Evolutionary conservation across 2,797 vertebrate species (phyloP), one percentile per base, ranked within the genome.

Genomic region (Enteromius anoplus): DNA sequence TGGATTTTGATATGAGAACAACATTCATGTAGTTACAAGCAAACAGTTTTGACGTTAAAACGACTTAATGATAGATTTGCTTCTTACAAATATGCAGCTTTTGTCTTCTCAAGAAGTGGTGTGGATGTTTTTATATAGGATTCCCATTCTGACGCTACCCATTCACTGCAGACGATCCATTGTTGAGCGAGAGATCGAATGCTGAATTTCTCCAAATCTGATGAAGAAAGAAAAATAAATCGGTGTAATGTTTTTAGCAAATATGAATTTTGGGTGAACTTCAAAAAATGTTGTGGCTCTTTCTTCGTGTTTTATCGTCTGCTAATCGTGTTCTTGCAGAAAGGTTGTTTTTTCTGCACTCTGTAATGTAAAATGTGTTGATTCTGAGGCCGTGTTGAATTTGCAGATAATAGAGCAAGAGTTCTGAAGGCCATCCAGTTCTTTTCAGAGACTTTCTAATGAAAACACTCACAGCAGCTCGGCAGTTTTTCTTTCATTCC

Each of bases 371-470:
- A 78, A 78, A 78, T 10, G 21, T 45, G 55, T 78, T 26, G 75
- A 47, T 42, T 45, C 45, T 45, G 37, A 37, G 72, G 32, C 72
- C 5, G 6, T 58, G 29, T 42, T 62, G 55, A 77, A 49, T 66
- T 66, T 66, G 42, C 42, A 26, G 26, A 65, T 62, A 78, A 78
- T 68, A 21, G 29, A n/a, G 65, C 26, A 68, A 51, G 55, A 58
- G 21, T 80, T 69, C 32, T 80, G 65, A 80, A 80, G 65, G 78
- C 32, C 65, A 34, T 80, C 77, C 78, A 55, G 65, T 69, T 80
- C 64, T 80, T 80, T 55, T 80, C 78, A 51, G 77, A 15, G 45
- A 23, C 40, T 26, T 26, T 79, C 64, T 79, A 68, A 29, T 34
- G 75, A 78, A 78, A 78, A 78, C 75, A 76, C 23, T 62, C 37